Percentiles rank a stretch among this genome's conserved stretches.
Conservation (phyloP, 2,113 vertebrate species). For the Hepsetus odoe region DNA sequence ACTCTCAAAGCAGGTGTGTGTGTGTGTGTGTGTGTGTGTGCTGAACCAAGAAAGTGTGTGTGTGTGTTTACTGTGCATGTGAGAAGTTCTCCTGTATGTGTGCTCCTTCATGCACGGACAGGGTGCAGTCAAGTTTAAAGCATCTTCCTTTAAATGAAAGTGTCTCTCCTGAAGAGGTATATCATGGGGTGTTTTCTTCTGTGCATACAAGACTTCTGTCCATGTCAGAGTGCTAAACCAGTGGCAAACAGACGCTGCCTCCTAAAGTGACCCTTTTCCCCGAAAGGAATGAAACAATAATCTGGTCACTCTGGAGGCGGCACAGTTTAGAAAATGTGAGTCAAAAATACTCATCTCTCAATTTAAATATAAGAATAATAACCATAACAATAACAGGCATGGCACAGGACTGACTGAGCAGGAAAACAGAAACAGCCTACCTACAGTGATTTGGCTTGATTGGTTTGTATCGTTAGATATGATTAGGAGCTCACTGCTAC, state of each 20-base stretch:
- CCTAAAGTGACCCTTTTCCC: conserved; percentile 29
- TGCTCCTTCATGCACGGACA: conserved; percentile 44
- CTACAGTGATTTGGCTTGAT: conserved; percentile 35
- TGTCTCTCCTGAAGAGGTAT: conserved; percentile 49
- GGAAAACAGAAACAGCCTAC: conserved; percentile 9
- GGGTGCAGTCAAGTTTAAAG: conserved; percentile 34
- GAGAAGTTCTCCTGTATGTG: conserved; percentile 23
- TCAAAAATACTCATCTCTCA: conserved; percentile 45
- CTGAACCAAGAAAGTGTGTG: background rate
- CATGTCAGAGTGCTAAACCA: conserved; percentile 39
- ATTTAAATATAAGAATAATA: conserved; percentile 45
- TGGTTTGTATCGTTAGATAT: background rate
- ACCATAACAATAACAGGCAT: conserved; percentile 44
- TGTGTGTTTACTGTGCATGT: conserved; percentile 1
- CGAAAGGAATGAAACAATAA: conserved; percentile 46
- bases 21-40: conserved; percentile 31
- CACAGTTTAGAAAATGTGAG: conserved; percentile 47
- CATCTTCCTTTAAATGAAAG: conserved; percentile 32
- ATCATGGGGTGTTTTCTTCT: conserved; percentile 18
- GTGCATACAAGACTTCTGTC: conserved; percentile 25
- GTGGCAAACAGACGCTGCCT: conserved; percentile 30
- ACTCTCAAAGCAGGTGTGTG: conserved; percentile 71
- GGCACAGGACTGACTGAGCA: conserved; percentile 33
- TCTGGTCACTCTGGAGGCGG: conserved; percentile 33
- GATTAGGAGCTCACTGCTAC: background rate